Conservation (phyloP, 2,888 invertebrate species). For the Caenorhabditis sp. region DNA sequence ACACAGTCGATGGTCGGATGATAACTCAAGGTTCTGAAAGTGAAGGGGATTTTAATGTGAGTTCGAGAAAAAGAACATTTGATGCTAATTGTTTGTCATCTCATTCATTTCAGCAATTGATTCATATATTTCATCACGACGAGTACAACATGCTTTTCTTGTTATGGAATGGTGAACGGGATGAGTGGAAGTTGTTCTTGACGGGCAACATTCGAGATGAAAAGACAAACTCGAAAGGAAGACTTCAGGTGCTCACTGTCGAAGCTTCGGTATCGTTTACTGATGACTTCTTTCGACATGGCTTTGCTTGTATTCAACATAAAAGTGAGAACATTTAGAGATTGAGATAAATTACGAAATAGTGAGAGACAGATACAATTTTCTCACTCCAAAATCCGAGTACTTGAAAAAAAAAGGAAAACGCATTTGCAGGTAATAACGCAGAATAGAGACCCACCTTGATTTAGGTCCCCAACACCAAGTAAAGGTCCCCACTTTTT, state of each 20-base stretch:
- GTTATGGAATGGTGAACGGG: slow-evolving; percentile 55
- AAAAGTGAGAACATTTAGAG: slow-evolving; percentile 72
- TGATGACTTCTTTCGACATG: slow-evolving; percentile 27
- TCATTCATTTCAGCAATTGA: slow-evolving; percentile 44
- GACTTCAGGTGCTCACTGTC: slow-evolving; percentile 23
- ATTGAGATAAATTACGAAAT: too few species aligned
- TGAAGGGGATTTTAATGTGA: slow-evolving; percentile 14
- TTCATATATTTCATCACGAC: slow-evolving; percentile 53
- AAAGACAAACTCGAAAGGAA: slow-evolving; percentile 16
- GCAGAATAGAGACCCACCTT: too few species aligned
- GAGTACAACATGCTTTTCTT: slow-evolving; percentile 27
- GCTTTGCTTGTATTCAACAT: slow-evolving; percentile 34
- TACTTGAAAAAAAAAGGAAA: too few species aligned
- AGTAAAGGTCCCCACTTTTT: too few species aligned
- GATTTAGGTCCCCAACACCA: too few species aligned
- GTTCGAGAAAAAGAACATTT: neutral
- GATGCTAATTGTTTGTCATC: neutral
- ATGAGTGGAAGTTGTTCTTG: slow-evolving; percentile 57
- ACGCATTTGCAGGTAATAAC: too few species aligned
- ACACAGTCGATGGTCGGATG: slow-evolving; percentile 50
- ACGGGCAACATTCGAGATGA: slow-evolving; percentile 29
- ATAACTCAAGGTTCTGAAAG: slow-evolving; percentile 34
- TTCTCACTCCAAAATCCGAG: too few species aligned
- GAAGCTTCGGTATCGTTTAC: slow-evolving; percentile 39
- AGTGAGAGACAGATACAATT: too few species aligned